Evolutionary conservation across 2,888 invertebrate species (phyloP).

Genomic region (Seira ritae): DNA sequence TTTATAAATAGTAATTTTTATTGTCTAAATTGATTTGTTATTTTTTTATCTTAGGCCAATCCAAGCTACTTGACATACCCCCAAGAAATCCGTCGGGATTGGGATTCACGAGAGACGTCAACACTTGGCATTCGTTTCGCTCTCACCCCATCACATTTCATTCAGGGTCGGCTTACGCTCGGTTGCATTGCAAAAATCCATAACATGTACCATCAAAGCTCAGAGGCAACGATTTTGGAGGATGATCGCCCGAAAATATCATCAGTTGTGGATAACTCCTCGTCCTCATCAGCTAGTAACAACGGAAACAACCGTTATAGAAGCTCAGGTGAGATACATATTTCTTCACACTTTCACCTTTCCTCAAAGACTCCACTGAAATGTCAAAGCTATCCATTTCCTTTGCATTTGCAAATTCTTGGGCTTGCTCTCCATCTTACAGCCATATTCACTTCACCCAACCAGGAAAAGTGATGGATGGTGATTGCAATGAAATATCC

Average conservation of each 20-base stretch:
- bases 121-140: constrained; percentile 51
- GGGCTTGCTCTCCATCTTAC: background rate
- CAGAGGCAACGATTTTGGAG: constrained; percentile 53
- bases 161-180: constrained; percentile 60
- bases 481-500: background rate
- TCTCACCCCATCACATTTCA: constrained; percentile 51
- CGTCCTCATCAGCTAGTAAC: constrained; percentile 56
- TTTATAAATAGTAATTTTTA: no score
- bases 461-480: constrained; percentile 15
- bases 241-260: constrained; percentile 63
- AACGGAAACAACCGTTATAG: constrained; percentile 47
- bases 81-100: constrained; percentile 47
- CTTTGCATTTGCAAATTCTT: constrained; percentile 7
- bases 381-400: background rate
- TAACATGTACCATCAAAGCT: constrained; percentile 55
- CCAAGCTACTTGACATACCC: constrained; percentile 44
- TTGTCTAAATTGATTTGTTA: background rate
- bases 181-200: constrained; percentile 59
- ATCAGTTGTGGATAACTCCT: constrained; percentile 55
- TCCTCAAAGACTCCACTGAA: background rate
- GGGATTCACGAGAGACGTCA: constrained; percentile 58
- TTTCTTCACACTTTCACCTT: background rate
- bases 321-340: constrained; percentile 55
- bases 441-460: background rate
- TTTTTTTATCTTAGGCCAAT: constrained; percentile 36